Percentiles rank a stretch among this genome's conserved stretches.
phyloP scores from a whole-genome alignment of 2,797 vertebrate genomes.

The Eulemur mongoz region DNA sequence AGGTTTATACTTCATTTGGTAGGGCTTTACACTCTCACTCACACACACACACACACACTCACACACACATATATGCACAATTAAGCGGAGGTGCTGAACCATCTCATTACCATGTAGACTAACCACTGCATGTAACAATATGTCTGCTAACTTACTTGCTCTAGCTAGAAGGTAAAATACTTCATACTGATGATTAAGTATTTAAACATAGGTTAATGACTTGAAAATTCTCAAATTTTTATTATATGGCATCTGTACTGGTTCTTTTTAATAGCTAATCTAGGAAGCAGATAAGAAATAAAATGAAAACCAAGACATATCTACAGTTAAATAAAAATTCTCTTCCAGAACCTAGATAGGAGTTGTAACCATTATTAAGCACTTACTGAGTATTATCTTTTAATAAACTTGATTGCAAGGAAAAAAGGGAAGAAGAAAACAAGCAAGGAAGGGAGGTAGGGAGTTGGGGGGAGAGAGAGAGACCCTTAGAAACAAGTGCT shows the following conservation, averaged over 20 bases:
- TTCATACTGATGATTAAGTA: background rate
- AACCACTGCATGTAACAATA: background rate
- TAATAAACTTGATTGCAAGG: background rate
- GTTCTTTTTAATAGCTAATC: background rate
- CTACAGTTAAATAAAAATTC: background rate
- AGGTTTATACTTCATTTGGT: background rate
- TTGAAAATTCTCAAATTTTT: background rate
- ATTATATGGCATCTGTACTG: background rate
- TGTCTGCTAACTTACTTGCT: background rate
- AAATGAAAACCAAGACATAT: background rate
- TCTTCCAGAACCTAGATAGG: background rate
- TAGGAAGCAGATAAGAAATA: background rate
- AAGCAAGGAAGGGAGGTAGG: background rate
- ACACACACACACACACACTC: background rate
- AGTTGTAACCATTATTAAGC: background rate
- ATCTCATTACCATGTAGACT: background rate
- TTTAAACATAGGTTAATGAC: background rate
- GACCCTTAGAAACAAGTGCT: background rate
- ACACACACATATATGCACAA: background rate
- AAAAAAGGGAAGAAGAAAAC: background rate
- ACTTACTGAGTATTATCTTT: background rate
- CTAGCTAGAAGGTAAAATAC: background rate
- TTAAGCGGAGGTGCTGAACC: background rate
- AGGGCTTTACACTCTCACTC: background rate
- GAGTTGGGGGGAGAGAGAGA: background rate